A percentile compares a stretch with the other conserved stretches of the same genome.
Evolutionary conservation across 2,113 vertebrate species (phyloP).

Genomic region (Bambusicola thoracicus): DNA sequence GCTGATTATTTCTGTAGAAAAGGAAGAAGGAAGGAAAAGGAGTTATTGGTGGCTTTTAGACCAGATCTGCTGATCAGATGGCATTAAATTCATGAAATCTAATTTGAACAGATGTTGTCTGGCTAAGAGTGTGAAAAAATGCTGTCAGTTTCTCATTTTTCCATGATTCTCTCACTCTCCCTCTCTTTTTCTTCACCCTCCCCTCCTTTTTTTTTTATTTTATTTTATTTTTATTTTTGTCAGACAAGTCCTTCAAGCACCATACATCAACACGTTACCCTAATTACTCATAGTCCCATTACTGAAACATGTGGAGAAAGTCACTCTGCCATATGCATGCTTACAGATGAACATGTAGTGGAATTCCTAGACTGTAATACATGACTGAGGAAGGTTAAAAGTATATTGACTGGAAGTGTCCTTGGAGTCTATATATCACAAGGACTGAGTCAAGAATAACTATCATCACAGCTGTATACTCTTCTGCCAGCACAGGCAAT

Average conservation of each 20-base stretch:
- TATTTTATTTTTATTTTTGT: background rate
- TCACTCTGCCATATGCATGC: background rate
- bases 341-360: background rate
- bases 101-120: constrained; percentile 51
- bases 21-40: background rate
- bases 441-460: background rate
- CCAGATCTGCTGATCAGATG: constrained; percentile 10
- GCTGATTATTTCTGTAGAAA: constrained; percentile 4
- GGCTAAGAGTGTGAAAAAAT: constrained; percentile 16
- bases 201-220: background rate
- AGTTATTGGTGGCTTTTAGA: constrained; percentile 19
- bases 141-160: constrained; percentile 7
- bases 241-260: background rate
- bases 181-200: background rate
- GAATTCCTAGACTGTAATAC: background rate
- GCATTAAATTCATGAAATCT: constrained; percentile 29
- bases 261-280: constrained; percentile 1
- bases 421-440: constrained; percentile 7
- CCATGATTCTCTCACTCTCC: background rate
- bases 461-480: background rate
- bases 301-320: background rate
- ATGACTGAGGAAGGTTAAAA: constrained; percentile 7
- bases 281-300: constrained; percentile 12
- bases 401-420: background rate
- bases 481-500: background rate